These are phyloP conservation scores for Salminus brasiliensis DNA, from an alignment of 2,113 vertebrate genomes.

Conservation along the genomic window DNA sequence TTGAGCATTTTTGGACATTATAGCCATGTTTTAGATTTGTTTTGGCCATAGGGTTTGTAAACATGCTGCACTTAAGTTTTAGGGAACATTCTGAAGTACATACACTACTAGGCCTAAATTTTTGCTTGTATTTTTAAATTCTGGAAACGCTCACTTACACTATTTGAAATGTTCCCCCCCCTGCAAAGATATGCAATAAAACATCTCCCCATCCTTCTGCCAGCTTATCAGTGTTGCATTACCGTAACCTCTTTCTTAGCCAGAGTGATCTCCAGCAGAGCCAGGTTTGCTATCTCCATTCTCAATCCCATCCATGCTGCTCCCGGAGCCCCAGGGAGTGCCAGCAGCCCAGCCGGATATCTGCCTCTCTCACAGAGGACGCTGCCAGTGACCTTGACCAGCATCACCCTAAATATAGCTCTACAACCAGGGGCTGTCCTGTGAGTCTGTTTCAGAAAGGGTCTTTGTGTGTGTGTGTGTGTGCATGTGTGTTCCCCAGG, in stretches of 20 bases:
- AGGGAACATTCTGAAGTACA: not conserved
- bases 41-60: not conserved
- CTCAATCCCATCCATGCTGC: not conserved
- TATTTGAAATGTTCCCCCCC: not conserved
- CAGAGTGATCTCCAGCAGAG: not conserved
- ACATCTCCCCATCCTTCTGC: not conserved
- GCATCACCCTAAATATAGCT: constrained; percentile 38
- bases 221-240: not conserved
- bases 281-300: constrained; percentile 6
- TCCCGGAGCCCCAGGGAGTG: constrained; percentile 24
- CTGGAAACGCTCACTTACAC: not conserved
- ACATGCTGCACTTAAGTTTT: not conserved
- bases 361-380: constrained; percentile 32
- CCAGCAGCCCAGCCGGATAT: constrained; percentile 11
- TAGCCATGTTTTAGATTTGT: not conserved
- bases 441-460: constrained; percentile 7
- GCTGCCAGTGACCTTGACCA: constrained; percentile 42
- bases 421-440: constrained; percentile 20
- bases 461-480: not conserved
- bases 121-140: not conserved
- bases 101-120: no score
- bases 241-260: not conserved
- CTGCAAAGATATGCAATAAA: not conserved
- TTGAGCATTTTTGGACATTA: not conserved
- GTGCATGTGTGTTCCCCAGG: not conserved